phyloP scores from a whole-genome alignment of 2,113 vertebrate genomes.

The Rousettus leschenaultii region DNA sequence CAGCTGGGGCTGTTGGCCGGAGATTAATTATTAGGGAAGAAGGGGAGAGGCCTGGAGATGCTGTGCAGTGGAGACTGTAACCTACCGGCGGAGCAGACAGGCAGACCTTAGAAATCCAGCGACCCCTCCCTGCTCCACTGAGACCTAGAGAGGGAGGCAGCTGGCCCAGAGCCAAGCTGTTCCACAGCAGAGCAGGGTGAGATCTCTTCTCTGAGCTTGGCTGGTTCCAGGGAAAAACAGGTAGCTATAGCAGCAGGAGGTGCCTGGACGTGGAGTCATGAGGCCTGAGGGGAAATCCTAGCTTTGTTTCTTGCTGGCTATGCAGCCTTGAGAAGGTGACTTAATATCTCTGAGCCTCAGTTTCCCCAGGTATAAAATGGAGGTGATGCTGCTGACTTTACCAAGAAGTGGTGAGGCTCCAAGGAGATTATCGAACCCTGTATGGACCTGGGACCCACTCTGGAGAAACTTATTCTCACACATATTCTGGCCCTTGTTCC shows the following conservation, averaged over 20 bases:
- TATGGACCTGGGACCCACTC: not conserved
- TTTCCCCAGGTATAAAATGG: not conserved
- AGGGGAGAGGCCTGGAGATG: not conserved
- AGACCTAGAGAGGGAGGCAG: not conserved
- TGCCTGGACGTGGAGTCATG: not conserved
- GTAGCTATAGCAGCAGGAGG: not conserved
- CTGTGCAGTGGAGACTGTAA: not conserved
- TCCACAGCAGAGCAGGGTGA: not conserved
- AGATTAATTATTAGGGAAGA: slow-evolving; percentile 60
- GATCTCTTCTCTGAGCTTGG: not conserved
- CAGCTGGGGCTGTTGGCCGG: slow-evolving; percentile 52
- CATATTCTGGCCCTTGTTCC: not conserved
- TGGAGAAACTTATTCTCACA: not conserved
- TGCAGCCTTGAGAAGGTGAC: not conserved
- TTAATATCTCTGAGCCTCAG: not conserved
- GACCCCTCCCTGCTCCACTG: not conserved
- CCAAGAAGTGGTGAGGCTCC: not conserved
- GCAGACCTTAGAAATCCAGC: not conserved
- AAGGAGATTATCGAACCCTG: not conserved
- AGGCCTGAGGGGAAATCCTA: not conserved
- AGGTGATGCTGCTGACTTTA: not conserved
- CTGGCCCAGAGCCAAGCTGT: not conserved
- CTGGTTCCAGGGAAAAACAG: no score
- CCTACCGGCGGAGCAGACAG: not conserved
- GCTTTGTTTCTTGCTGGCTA: not conserved